Base-by-base conservation (phyloP, 2,113 vertebrate species). In the Ibidorhyncha struthersii region DNA sequence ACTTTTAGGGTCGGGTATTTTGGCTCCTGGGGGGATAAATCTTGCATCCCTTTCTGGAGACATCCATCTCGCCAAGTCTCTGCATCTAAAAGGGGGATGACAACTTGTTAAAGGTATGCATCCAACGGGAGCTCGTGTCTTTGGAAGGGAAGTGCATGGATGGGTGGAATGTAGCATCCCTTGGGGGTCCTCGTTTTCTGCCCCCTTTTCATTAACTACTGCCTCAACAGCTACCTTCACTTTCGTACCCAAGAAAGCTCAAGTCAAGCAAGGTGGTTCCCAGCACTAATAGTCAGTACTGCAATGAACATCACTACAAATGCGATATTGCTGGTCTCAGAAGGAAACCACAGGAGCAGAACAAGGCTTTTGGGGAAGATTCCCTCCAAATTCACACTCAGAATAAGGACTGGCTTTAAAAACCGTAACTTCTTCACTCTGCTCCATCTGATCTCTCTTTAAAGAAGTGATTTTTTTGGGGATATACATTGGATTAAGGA, bases 81-180 rank as follows among this genome's bases (percentile, higher is more conserved):
- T 58, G 32, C 32, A 22, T 30, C 66, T 32, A 8, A 76, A 92
- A 56, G 19, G 4, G 6, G 9, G 23, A 43, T 1, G 32, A 14
- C 30, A 45, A 25, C n/a, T 32, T 38, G 1, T 30, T 12, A 36
- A 71, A 0, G 1, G 6, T 9, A 20, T 8, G 2, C 10, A 12
- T 34, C 29, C 41, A 47, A 29, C 49, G 29, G 66, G 47, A 80
- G 3, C 6, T 71, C 3, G 1, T 1, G 22, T 5, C 69, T 67
- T 52, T 86, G 77, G 29, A 70, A 72, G 4, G 22, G 32, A 77
- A 38, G 29, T 22, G 43, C 14, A 18, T 72, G 8, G 1, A 6
- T 6, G 41, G 6, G 8, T 26, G 61, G 34, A 82, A 63, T 22
- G 21, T 55, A 72, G 87, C 4, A 11, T 55, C 29, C n/a, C n/a